Evolutionary conservation across 1,140 invertebrate species (phyloP), one percentile per base, ranked within the genome.

Genomic region (Drosophila repletoides): DNA sequence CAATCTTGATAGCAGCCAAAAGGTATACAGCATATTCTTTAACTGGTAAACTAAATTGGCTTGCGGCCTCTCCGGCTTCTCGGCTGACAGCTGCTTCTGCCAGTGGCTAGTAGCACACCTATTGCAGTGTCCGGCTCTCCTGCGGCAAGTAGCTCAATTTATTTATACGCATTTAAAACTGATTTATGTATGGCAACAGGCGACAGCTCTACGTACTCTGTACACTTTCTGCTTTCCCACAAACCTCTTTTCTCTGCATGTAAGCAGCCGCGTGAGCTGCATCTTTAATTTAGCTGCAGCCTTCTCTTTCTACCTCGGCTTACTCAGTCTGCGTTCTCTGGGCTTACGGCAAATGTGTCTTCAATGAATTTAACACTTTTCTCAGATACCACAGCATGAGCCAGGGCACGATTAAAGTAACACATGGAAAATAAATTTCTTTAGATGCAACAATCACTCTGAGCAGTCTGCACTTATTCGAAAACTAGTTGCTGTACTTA

Each of bases 111-210:
- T 69, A n/a, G 65, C 49, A 75, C 15, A 34, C 1, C 7, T 34
- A 12, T 5, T 24, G 22, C 1, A 28, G 6, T 29, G 36, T 17
- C 38, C n/a, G n/a, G 10, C 34, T 41, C 60, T 65, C 49, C 60
- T 58, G 61, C 43, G 34, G 66, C 49, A 41, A 17, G 52, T 59
- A 55, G 66, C 61, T 76, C 71, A 79, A 84, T 84, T 84, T 84
- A 84, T 84, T 84, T 84, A 84, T 79, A 65, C 74, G 79, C 75
- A 86, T 84, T 84, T 86, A 86, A 84, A 84, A 68, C 79, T 84
- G 79, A 84, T 84, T 84, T 84, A 84, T 84, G 80, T 74, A 56
- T 38, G 75, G 80, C 31, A 60, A 24, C 34, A 33, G 34, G 28
- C 55, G 66, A 75, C 65, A 80, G 72, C 53, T 28, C 49, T 15